Conservation (phyloP, 2,888 invertebrate species). For the Electrophaes corylata region DNA sequence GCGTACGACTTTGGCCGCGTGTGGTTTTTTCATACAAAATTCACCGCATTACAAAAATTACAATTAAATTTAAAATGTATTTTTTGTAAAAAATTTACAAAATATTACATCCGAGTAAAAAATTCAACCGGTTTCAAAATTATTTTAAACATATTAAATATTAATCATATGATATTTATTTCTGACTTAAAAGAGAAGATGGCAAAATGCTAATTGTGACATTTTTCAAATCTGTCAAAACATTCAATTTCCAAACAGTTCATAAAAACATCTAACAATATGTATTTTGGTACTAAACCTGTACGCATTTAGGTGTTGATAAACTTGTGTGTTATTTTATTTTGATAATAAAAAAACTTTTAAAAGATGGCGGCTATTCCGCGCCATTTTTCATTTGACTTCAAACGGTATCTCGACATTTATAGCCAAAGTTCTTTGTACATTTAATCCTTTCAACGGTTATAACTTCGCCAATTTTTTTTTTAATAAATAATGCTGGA, state of each 20-base stretch:
- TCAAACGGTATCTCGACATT: slow-evolving; percentile 9
- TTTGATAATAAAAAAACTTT: slow-evolving; percentile 7
- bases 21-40: too few species aligned
- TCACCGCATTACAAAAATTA: too few species aligned
- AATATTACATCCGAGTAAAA: too few species aligned
- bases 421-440: slow-evolving; percentile 10
- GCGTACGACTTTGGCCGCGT: too few species aligned
- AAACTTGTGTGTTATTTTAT: slow-evolving; percentile 14
- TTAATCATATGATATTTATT: too few species aligned
- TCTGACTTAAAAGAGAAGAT: too few species aligned
- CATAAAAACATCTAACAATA: background rate
- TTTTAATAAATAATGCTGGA: too few species aligned
- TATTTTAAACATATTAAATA: too few species aligned
- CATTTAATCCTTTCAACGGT: slow-evolving; percentile 15
- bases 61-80: too few species aligned
- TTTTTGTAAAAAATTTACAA: too few species aligned
- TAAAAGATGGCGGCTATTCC: slow-evolving; percentile 3
- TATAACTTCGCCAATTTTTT: slow-evolving; percentile 11
- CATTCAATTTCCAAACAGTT: background rate
- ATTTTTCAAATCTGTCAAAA: background rate
- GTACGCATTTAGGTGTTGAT: slow-evolving; percentile 1
- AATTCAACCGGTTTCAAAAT: too few species aligned
- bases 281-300: background rate
- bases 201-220: too few species aligned
- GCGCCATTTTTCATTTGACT: slow-evolving; percentile 13